These are phyloP conservation scores for Heliocidaris erythrogramma DNA, from an alignment of 35 echinoderm and acorn worm species.

Conservation along the genomic window DNA sequence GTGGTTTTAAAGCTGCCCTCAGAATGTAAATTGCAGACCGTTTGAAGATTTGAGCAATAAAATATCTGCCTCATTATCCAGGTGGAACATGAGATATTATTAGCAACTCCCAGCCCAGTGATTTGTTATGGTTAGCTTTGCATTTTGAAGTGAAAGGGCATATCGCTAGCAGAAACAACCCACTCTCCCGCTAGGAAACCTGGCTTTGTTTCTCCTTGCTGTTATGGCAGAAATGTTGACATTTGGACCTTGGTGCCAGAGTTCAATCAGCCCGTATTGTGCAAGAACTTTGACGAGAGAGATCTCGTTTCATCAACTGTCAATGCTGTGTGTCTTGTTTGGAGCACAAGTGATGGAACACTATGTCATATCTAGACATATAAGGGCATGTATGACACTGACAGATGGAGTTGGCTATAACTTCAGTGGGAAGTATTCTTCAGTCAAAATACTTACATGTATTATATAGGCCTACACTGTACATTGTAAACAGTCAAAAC, in stretches of 20 bases:
- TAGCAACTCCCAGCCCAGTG: not conserved
- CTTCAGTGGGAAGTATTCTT: too few species aligned
- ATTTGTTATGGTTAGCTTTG: not conserved
- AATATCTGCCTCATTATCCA: not conserved
- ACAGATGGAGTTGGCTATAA: too few species aligned
- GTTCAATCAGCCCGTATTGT: not conserved
- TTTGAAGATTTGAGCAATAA: not conserved
- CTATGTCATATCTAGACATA: too few species aligned
- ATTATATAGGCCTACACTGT: too few species aligned
- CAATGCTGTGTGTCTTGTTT: not conserved
- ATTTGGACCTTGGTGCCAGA: conserved; percentile 6
- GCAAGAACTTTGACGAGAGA: conserved; percentile 1
- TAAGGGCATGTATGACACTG: too few species aligned
- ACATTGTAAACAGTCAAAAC: too few species aligned
- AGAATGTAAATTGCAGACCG: not conserved
- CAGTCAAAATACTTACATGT: too few species aligned
- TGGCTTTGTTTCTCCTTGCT: not conserved
- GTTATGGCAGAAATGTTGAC: not conserved
- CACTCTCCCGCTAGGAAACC: not conserved
- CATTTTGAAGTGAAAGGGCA: not conserved
- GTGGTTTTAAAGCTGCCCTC: not conserved
- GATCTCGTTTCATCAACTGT: conserved; percentile 11
- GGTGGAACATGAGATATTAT: not conserved
- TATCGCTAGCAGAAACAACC: conserved; percentile 16
- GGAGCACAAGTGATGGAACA: not conserved